phyloP scores from a whole-genome alignment of 2,888 invertebrate genomes.

The Platycheirus albimanus region DNA sequence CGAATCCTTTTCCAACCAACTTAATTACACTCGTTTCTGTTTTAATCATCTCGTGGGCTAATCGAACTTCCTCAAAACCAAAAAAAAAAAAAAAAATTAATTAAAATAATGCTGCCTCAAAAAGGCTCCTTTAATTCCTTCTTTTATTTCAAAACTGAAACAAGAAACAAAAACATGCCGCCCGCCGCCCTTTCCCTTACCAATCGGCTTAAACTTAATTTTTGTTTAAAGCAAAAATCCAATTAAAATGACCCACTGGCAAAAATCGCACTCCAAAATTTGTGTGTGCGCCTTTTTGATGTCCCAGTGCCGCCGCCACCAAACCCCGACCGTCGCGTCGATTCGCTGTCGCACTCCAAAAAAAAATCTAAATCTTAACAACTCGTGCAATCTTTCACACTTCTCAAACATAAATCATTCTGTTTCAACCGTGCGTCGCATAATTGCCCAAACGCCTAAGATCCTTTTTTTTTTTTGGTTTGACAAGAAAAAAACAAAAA shows the following conservation, averaged over 20 bases:
- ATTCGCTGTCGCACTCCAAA: conserved; percentile 17
- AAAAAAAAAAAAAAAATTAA: not conserved
- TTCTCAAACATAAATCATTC: conserved; percentile 57
- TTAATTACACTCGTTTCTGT: conserved; percentile 9
- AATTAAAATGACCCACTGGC: conserved; percentile 65
- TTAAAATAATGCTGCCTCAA: not conserved
- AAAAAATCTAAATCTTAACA: not conserved
- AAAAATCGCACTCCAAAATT: conserved; percentile 39
- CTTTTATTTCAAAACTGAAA: no score
- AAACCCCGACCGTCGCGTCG: no score
- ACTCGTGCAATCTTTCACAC: conserved; percentile 34
- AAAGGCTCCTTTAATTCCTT: not conserved
- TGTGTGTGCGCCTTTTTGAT: conserved; percentile 16
- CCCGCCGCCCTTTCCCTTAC: no score
- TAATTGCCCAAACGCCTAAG: conserved; percentile 59
- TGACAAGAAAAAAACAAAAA: conserved; percentile 3
- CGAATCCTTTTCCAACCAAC: not conserved
- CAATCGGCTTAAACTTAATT: not conserved
- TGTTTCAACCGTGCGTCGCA: conserved; percentile 42
- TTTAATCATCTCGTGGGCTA: conserved; percentile 12
- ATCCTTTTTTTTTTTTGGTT: conserved; percentile 35
- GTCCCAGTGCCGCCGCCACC: no score
- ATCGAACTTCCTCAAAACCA: conserved; percentile 1
- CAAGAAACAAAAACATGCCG: no score
- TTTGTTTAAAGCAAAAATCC: conserved; percentile 32